Conservation (phyloP, 2,888 invertebrate species). For the Diadegma fenestrale region DNA sequence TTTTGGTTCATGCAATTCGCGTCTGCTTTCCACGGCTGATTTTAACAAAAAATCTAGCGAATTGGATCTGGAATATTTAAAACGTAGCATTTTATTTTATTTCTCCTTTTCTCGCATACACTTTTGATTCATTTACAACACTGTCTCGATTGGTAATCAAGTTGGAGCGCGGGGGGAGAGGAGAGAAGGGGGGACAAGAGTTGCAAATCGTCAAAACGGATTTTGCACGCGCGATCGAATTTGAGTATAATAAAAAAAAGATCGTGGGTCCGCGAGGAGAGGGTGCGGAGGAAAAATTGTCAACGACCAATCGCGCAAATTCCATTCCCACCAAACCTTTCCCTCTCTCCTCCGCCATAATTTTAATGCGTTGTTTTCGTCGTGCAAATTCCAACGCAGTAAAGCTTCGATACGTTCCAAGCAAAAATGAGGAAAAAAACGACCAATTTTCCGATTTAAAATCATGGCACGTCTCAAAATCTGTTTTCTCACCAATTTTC, state of each 20-base stretch:
- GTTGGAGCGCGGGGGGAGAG: background rate
- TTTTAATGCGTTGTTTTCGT: constrained; percentile 51
- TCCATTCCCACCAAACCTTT: constrained; percentile 23
- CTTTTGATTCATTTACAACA: background rate
- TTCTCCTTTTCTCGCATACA: background rate
- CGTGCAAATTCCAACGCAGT: constrained; percentile 32
- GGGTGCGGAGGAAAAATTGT: background rate
- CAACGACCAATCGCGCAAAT: constrained; percentile 26
- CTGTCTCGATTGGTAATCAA: background rate
- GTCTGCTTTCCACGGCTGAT: background rate
- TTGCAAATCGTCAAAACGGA: constrained; percentile 8
- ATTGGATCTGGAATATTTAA: background rate
- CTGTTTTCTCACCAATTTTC: background rate
- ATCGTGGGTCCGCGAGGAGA: background rate
- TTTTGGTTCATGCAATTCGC: background rate
- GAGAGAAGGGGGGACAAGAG: background rate
- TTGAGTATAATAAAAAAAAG: constrained; percentile 39
- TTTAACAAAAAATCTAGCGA: background rate
- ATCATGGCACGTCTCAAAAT: background rate
- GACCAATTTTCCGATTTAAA: constrained; percentile 2
- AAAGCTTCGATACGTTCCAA: constrained; percentile 20
- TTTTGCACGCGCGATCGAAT: constrained; percentile 30
- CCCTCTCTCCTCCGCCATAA: constrained; percentile 57
- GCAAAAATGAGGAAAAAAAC: constrained; percentile 5
- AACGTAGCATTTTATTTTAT: background rate